Conservation (phyloP, 1,140 invertebrate species). For the Eumeta japonica region DNA sequence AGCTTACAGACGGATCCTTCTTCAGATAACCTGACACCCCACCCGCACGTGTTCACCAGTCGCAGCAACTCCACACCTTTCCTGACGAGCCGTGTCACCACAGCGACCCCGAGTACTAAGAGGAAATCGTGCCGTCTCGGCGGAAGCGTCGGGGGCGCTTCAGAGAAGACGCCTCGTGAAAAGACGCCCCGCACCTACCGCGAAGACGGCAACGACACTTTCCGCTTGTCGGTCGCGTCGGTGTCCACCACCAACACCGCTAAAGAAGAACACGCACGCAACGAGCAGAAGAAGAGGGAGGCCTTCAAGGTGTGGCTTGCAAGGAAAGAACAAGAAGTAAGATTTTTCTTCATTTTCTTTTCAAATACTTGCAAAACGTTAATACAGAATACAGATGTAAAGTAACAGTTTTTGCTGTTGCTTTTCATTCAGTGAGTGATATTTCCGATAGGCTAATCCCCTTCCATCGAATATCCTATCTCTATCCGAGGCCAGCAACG, state of each 20-base stretch:
- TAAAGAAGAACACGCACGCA: constrained; percentile 45
- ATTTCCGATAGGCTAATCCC: neutral
- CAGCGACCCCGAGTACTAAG: constrained; percentile 30
- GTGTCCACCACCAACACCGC: constrained; percentile 42
- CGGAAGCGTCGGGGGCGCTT: constrained; percentile 7
- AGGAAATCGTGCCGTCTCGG: constrained; percentile 38
- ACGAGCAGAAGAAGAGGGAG: constrained; percentile 40
- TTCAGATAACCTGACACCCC: constrained; percentile 37
- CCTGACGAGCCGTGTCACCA: constrained; percentile 35
- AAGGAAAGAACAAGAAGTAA: constrained; percentile 46
- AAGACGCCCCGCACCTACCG: constrained; percentile 29
- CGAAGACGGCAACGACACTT: constrained; percentile 42
- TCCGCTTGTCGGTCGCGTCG: constrained; percentile 45
- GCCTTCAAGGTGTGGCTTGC: constrained; percentile 44
- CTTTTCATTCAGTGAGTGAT: too few relatives aligned
- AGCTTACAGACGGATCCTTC: constrained; percentile 34
- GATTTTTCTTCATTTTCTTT: neutral
- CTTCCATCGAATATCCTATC: too few relatives aligned
- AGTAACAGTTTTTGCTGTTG: too few relatives aligned
- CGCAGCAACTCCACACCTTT: constrained; percentile 46
- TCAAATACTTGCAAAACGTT: neutral
- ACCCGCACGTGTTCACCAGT: constrained; percentile 38
- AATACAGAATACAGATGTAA: neutral
- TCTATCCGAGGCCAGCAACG: too few relatives aligned
- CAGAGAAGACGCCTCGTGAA: constrained; percentile 31